These are phyloP conservation scores for Lasioglossum pauxillum DNA, from an alignment of 2,888 invertebrate species.

Conservation along the genomic window DNA sequence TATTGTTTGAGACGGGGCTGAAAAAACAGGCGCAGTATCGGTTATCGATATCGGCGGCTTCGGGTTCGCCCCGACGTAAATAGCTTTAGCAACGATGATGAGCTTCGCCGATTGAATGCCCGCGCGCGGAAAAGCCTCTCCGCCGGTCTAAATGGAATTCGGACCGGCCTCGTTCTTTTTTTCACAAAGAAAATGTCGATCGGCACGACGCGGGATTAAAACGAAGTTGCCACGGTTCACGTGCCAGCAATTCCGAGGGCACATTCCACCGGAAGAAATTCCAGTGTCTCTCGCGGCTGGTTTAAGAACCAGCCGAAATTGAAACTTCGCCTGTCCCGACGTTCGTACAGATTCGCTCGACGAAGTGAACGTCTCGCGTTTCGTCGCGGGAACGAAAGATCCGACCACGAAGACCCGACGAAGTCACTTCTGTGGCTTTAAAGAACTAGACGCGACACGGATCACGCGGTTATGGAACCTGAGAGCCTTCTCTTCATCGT, in stretches of 20 bases:
- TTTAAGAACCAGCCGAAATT: neutral
- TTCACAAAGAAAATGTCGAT: neutral
- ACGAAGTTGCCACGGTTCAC: neutral
- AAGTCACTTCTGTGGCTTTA: constrained; percentile 13
- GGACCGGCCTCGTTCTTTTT: neutral
- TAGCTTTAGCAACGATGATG: constrained; percentile 55
- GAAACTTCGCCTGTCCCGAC: neutral
- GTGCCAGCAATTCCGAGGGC: neutral
- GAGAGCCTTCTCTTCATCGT: neutral
- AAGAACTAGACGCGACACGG: neutral
- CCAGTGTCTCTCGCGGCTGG: neutral
- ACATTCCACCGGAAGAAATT: neutral
- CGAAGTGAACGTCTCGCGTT: neutral
- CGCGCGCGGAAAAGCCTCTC: constrained; percentile 14
- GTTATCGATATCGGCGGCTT: constrained; percentile 64
- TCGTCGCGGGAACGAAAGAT: neutral
- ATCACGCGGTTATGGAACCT: neutral
- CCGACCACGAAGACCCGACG: neutral
- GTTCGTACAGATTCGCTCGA: neutral
- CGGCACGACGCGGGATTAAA: neutral
- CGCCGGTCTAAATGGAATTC: constrained; percentile 42
- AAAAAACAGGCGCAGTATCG: constrained; percentile 57
- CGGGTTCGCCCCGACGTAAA: constrained; percentile 52
- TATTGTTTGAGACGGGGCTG: constrained; percentile 40
- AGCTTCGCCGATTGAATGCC: constrained; percentile 47